Base-by-base conservation (phyloP, 53 echinoderm and acorn worm species). In the Actinopyga echinites region DNA sequence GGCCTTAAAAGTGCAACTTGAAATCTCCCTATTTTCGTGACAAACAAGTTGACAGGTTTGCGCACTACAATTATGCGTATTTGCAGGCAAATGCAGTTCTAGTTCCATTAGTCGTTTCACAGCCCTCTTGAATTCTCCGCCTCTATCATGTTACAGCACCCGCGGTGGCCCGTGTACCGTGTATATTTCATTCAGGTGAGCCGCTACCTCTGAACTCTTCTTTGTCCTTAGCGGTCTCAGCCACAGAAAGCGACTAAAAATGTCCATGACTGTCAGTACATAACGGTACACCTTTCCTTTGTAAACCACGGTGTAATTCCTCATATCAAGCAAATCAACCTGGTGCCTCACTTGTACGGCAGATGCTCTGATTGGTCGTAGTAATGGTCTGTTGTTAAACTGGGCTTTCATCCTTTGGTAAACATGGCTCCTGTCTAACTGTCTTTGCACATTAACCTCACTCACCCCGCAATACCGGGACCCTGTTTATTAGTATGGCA, bases 351-450 rank as follows among this genome's bases (percentile, higher is more conserved):
- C n/a, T 58, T 58, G n/a, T 25, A 58, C 59, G 59, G n/a, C 59
- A 58, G 59, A 58, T 58, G 59, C 59, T 58, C 59, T 58, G 59
- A 58, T n/a, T 58, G 59, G 59, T 58, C 59, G n/a, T 58, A 58
- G 25, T 25, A 58, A 25, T 8, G 59, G 25, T 25, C 60, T 25
- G 28, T 60, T 23, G 23, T 60, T 60, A 28, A 60, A 60, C 60
- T 60, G 60, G 28, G 60, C 3, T 28, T 28, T 25, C 60, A 60
- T 2, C 6, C 60, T 60, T 60, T 60, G 60, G 60, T 60, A 60
- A 0, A 60, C 28, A 60, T 60, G 60, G 28, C 24, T 60, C 60
- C 60, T 60, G 6, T 60, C 9, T 60, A 60, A 60, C 23, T 60
- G 60, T 60, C 60, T 60, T 23, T 60, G 60, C 28, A 60, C 60